Percentiles rank a stretch among this genome's conserved stretches.
These are phyloP conservation scores for Heteronetta atricapilla DNA, from an alignment of 2,113 vertebrate species.

Conservation along the genomic window DNA sequence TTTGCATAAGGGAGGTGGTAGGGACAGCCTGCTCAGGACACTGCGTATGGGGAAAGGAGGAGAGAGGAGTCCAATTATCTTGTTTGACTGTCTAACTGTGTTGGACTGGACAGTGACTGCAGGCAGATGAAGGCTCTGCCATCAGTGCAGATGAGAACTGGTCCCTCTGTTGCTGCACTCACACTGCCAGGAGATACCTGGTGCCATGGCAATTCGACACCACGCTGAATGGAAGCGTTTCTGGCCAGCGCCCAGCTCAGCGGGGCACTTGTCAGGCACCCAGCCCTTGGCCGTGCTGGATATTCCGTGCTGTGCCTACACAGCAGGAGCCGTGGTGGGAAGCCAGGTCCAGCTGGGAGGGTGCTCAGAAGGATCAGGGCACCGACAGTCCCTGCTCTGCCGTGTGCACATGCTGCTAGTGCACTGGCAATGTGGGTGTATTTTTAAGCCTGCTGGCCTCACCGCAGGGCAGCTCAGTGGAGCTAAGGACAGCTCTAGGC, in stretches of 20 bases:
- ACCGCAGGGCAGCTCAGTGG: neutral
- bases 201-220: neutral
- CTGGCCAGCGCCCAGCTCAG: neutral
- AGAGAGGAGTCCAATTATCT: neutral
- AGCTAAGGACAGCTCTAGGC: neutral
- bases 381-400: neutral
- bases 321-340: neutral
- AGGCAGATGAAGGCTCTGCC: neutral
- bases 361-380: neutral
- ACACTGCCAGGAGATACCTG: neutral
- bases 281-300: neutral
- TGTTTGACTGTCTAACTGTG: neutral
- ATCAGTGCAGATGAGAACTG: neutral
- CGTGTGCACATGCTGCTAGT: fast-evolving
- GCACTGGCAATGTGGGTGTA: neutral
- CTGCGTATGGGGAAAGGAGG: too few species aligned
- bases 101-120: neutral
- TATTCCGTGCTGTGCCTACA: neutral
- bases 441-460: neutral
- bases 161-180: neutral
- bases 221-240: neutral
- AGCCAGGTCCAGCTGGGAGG: neutral
- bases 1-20: neutral
- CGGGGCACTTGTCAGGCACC: neutral
- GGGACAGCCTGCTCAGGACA: neutral